These are phyloP conservation scores for Meganola albula DNA, from an alignment of 2,888 invertebrate species.

Conservation along the genomic window DNA sequence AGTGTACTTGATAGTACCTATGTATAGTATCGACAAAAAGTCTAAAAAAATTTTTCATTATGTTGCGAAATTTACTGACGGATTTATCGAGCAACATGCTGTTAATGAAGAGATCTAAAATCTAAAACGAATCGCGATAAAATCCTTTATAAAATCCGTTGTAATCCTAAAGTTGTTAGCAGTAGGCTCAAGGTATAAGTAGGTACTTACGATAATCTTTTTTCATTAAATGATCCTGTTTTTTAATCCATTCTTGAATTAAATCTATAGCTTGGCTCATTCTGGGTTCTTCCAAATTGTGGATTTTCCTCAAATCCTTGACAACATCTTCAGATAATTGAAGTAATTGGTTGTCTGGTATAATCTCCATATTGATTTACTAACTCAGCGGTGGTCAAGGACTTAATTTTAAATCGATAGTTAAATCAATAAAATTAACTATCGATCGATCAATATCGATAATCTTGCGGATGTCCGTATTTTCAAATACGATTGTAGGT, in stretches of 20 bases:
- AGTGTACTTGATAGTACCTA: too few relatives aligned
- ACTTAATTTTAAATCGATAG: too few relatives aligned
- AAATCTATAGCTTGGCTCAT: slow-evolving; percentile 35
- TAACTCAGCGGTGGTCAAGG: too few relatives aligned
- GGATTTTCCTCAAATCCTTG: slow-evolving; percentile 26
- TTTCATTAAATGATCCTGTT: slow-evolving; percentile 33
- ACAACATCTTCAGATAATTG: slow-evolving; percentile 27
- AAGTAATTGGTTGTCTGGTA: slow-evolving; percentile 24
- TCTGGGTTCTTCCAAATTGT: slow-evolving; percentile 34
- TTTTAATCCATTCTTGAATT: slow-evolving; percentile 40
- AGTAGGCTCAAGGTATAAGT: slow-evolving; percentile 8
- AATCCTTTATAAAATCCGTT: background rate
- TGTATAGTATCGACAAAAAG: too few relatives aligned
- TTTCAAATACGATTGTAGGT: too few relatives aligned
- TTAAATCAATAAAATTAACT: too few relatives aligned
- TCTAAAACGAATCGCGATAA: background rate
- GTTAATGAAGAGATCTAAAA: background rate
- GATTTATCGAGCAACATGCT: background rate
- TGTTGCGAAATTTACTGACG: background rate
- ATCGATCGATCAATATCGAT: too few relatives aligned
- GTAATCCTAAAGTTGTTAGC: background rate
- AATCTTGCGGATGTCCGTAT: too few relatives aligned
- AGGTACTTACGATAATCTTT: slow-evolving; percentile 33
- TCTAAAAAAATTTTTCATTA: background rate
- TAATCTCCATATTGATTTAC: slow-evolving; percentile 35